Evolutionary conservation across 2,113 vertebrate species (phyloP), one percentile per base, ranked within the genome.

Genomic region (Ardeotis arabs): DNA sequence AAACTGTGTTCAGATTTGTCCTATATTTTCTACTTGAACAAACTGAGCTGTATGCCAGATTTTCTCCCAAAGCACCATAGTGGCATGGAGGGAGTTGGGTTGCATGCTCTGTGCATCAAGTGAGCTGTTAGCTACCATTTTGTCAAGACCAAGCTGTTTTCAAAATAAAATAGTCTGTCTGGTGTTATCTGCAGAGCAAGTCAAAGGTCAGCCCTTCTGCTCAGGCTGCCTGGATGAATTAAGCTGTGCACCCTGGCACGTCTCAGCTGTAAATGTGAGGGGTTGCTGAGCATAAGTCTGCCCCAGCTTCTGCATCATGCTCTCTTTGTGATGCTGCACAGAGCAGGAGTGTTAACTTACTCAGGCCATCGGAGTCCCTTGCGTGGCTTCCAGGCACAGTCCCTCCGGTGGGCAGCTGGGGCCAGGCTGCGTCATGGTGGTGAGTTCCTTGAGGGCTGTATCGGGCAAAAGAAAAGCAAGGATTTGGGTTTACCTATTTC

Each of bases 381-480:
- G 0, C 0, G 0, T 33, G 35, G 24, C 49, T 85, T 13, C 82
- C 68, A 62, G 49, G 8, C 52, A 47, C 0, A 0, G 8, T 67
- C 9, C 22, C 31, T 66, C 39, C 6, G 2, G 25, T 4, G 12
- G 55, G 33, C 35, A 62, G 16, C 0, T 76, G 33, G 16, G 27
- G 35, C 10, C 53, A 49, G 50, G 6, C 45, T 35, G n/a, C 4
- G 3, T 21, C 2, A 0, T 45, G 56, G 7, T 67, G 52, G 14
- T 7, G 2, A 52, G 60, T 20, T 75, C 52, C 52, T 84, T 4
- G 1, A 21, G 47, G n/a, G 6, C 50, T 78, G 23, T 35, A n/a
- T 31, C 2, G 5, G 56, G 31, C 41, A 69, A 37, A 56, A 78
- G 44, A 37, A 78, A 82, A 91, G 7, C 25, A 72, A 13, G 6